phyloP scores from a whole-genome alignment of 1,140 invertebrate species.

The Aphidius gifuensis region DNA sequence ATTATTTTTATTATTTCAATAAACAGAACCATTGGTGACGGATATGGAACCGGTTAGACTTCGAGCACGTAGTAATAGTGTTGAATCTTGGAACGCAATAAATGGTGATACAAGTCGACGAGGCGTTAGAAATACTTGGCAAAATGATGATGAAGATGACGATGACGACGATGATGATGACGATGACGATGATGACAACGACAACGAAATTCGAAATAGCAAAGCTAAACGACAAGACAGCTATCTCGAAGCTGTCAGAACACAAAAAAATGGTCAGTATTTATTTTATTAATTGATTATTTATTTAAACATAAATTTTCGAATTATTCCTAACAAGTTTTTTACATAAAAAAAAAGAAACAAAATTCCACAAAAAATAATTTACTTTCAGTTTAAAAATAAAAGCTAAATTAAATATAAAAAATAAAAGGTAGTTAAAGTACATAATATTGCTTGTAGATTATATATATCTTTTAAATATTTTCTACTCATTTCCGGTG shows the following conservation, averaged over 20 bases:
- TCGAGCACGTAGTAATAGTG: constrained; percentile 61
- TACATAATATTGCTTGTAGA: no score
- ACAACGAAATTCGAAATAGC: constrained; percentile 40
- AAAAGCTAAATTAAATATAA: no score
- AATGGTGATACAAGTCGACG: constrained; percentile 34
- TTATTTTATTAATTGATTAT: constrained; percentile 12
- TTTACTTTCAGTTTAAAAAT: no score
- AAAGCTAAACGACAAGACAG: constrained; percentile 54
- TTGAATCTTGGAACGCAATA: constrained; percentile 56
- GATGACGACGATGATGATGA: constrained; percentile 33
- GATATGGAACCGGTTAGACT: constrained; percentile 60
- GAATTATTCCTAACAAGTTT: constrained; percentile 4
- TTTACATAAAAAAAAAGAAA: constrained; percentile 11
- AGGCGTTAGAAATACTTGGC: constrained; percentile 44
- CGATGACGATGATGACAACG: constrained; percentile 32
- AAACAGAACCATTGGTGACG: constrained; percentile 34
- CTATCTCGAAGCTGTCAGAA: constrained; percentile 52
- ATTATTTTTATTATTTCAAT: constrained; percentile 15
- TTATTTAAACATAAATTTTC: constrained; percentile 10
- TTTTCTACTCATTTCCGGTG: not conserved
- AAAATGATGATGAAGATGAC: constrained; percentile 35
- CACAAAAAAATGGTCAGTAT: constrained; percentile 28
- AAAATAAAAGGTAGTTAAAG: no score
- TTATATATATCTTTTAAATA: not conserved
- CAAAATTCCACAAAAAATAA: no score